Conservation (phyloP, 92 coral and sea anemone species). For the Epizoanthus stellaris region DNA sequence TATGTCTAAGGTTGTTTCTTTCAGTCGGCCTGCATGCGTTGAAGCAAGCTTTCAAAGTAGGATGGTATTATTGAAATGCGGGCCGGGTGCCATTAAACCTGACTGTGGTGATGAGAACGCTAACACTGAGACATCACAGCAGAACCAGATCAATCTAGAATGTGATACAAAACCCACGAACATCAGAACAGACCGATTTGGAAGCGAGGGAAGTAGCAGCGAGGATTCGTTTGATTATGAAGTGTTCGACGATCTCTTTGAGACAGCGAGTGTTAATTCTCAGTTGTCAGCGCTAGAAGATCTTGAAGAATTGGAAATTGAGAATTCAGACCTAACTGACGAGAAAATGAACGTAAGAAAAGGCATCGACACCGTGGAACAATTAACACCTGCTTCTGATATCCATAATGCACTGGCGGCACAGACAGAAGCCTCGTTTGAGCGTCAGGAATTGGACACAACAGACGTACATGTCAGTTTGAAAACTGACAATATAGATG, state of each 20-base stretch:
- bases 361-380: not conserved
- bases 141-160: not conserved
- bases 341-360: not conserved
- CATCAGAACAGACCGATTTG: slow-evolving; percentile 13
- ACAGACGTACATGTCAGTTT: not conserved
- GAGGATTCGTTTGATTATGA: slow-evolving; percentile 16
- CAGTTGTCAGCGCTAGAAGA: slow-evolving; percentile 42
- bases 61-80: not conserved
- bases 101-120: not conserved
- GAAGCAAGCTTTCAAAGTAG: slow-evolving; percentile 9
- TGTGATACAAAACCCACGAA: not conserved
- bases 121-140: not conserved
- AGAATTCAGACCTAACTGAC: not conserved
- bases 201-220: slow-evolving; percentile 40
- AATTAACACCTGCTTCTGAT: not conserved
- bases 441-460: not conserved
- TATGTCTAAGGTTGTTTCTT: slow-evolving; percentile 15
- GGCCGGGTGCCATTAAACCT: not conserved
- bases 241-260: slow-evolving; percentile 17
- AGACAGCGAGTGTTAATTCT: slow-evolving; percentile 36
- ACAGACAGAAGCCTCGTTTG: not conserved
- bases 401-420: not conserved
- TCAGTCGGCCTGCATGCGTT: not conserved
- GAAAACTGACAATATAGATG: slow-evolving; percentile 13
- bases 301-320: slow-evolving; percentile 24